These are phyloP conservation scores for Ormyrus thymus DNA, from an alignment of 2,888 invertebrate species.

Conservation along the genomic window DNA sequence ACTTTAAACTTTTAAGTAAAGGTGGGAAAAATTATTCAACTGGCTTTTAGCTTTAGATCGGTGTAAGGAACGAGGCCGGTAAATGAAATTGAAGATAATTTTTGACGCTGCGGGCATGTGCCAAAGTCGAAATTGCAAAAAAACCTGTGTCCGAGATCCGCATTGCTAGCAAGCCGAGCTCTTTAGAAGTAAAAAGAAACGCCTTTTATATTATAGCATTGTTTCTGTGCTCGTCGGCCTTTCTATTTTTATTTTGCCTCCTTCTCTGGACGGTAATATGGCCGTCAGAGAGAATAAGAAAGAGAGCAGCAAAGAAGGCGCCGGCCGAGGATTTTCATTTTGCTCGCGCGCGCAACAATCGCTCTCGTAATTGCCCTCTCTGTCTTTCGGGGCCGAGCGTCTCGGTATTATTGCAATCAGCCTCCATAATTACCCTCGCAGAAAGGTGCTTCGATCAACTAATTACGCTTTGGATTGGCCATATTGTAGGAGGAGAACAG, in stretches of 20 bases:
- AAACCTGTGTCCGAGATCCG: neutral
- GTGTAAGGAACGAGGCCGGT: no score
- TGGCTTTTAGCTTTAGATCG: no score
- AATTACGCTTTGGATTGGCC: slow-evolving; percentile 43
- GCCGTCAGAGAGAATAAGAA: neutral
- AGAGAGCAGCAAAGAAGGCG: neutral
- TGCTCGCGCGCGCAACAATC: slow-evolving; percentile 31
- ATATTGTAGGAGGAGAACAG: neutral
- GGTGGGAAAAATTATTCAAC: no score
- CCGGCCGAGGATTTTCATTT: slow-evolving; percentile 27
- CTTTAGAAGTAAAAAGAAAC: neutral
- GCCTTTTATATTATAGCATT: neutral
- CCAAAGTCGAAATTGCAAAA: no score
- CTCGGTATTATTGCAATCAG: slow-evolving; percentile 48
- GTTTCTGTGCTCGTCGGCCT: slow-evolving; percentile 10
- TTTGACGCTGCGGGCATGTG: no score
- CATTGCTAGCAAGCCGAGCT: no score
- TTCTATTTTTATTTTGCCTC: slow-evolving; percentile 33
- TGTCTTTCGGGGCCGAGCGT: slow-evolving; percentile 16
- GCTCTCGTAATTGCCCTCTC: slow-evolving; percentile 45
- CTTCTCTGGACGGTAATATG: slow-evolving; percentile 1
- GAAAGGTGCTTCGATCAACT: slow-evolving; percentile 41
- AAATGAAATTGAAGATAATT: no score
- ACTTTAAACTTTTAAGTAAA: no score
- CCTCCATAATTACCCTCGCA: slow-evolving; percentile 30